These are phyloP conservation scores for Sepiola atlantica DNA, from an alignment of 2,888 invertebrate species.

Conservation along the genomic window DNA sequence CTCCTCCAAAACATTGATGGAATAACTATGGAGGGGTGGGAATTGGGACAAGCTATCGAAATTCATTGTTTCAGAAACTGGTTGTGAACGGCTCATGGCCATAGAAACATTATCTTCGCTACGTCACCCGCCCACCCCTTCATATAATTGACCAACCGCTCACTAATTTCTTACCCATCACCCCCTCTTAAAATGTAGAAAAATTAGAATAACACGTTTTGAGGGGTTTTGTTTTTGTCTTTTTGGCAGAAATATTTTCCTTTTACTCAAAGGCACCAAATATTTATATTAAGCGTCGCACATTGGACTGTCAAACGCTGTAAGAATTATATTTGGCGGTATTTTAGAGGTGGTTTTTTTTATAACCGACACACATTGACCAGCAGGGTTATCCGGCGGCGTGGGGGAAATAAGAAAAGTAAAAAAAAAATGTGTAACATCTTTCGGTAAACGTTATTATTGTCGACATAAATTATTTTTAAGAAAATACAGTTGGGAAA, in stretches of 20 bases:
- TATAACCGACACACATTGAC: too few relatives aligned
- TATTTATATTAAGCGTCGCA: background rate
- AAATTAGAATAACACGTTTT: background rate
- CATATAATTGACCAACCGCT: background rate
- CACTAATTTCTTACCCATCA: too few relatives aligned
- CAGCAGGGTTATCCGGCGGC: too few relatives aligned
- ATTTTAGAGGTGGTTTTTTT: too few relatives aligned
- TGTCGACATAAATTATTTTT: too few relatives aligned
- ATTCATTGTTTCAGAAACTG: conserved; percentile 32
- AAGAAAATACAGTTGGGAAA: too few relatives aligned
- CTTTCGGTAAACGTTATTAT: too few relatives aligned
- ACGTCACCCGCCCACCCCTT: background rate
- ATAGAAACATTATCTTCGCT: background rate
- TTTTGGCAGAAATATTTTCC: background rate
- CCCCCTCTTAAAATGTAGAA: background rate
- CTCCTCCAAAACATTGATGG: background rate
- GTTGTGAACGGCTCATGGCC: background rate
- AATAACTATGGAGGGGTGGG: background rate
- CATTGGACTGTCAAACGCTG: background rate
- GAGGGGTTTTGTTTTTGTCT: too few relatives aligned
- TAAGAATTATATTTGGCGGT: too few relatives aligned
- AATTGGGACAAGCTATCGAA: background rate
- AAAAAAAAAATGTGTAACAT: too few relatives aligned
- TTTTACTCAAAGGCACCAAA: background rate
- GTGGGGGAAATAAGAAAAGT: too few relatives aligned